phyloP scores from a whole-genome alignment of 2,113 vertebrate species.

The Pheucticus melanocephalus region DNA sequence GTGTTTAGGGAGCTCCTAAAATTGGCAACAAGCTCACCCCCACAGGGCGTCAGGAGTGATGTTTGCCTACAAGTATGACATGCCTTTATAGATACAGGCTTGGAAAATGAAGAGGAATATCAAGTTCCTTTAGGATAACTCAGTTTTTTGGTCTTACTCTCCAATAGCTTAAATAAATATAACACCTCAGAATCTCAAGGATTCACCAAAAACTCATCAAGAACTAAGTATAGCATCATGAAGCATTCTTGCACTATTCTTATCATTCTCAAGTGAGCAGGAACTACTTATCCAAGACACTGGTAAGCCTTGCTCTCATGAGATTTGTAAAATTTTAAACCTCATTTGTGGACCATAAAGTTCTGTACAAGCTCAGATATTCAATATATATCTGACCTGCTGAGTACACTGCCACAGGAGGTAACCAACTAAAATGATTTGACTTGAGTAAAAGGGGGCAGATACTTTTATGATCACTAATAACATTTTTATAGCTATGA shows the following conservation, averaged over 20 bases:
- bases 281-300: not conserved
- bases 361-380: not conserved
- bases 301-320: not conserved
- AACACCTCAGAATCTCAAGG: not conserved
- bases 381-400: not conserved
- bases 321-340: slow-evolving; percentile 46
- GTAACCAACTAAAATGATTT: slow-evolving; percentile 31
- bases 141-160: not conserved
- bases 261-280: not conserved
- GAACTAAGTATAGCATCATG: not conserved
- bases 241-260: not conserved
- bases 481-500: slow-evolving; percentile 55
- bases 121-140: not conserved
- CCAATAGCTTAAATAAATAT: not conserved
- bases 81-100: not conserved
- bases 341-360: slow-evolving; percentile 26
- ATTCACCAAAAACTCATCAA: not conserved
- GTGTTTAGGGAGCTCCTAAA: not conserved
- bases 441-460: slow-evolving; percentile 37
- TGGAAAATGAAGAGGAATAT: not conserved
- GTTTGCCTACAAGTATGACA: not conserved
- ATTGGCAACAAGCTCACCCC: not conserved
- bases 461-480: slow-evolving; percentile 59
- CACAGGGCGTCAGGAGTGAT: not conserved
- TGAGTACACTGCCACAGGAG: not conserved